Evolutionary conservation across 2,888 invertebrate genomes (phyloP), one percentile per base, ranked within the genome.

Genomic region (Meta bourneti): DNA sequence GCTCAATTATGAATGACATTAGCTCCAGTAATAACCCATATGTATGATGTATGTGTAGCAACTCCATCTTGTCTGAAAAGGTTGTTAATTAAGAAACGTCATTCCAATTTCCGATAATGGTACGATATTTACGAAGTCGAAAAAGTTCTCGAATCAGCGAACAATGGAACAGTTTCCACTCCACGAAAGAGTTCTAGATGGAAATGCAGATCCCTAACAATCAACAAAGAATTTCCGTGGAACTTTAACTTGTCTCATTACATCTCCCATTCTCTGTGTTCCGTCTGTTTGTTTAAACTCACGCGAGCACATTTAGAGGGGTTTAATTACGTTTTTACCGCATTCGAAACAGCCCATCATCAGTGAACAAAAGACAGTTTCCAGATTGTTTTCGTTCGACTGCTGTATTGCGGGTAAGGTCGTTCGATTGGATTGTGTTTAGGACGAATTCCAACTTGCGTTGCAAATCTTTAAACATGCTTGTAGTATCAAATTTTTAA

Each of bases 301-400:
- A 78, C 78, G 78, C 78, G 52, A 78, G n/a, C 48, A 7, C 48
- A 34, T 48, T 75, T 16, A 51, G 52, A 9, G 0, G 19, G n/a
- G 78, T 78, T 52, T 78, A 51, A 78, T 78, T 78, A n/a, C 78
- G 9, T 52, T 78, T 78, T 78, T 78, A 78, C 78, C 52, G 52
- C 52, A 8, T 48, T 72, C 4, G 34, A 34, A 34, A 34, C 34
- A 1, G 1, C 34, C 34, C 75, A 16, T 75, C 48, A 48, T 34
- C 13, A 11, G 48, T 6, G 61, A 61, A 61, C 61, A 13, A 61
- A 34, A 34, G 34, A 34, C 34, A 34, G 34, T 34, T 34, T 34
- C 34, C 34, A 34, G n/a, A 71, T 49, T 11, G 16, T 75, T 74
- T 20, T 34, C 75, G 9, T 71, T 16, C 71, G 69, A 5, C 1